Base-by-base conservation (phyloP, 2,888 invertebrate species). In the Synanthedon andrenaeformis region DNA sequence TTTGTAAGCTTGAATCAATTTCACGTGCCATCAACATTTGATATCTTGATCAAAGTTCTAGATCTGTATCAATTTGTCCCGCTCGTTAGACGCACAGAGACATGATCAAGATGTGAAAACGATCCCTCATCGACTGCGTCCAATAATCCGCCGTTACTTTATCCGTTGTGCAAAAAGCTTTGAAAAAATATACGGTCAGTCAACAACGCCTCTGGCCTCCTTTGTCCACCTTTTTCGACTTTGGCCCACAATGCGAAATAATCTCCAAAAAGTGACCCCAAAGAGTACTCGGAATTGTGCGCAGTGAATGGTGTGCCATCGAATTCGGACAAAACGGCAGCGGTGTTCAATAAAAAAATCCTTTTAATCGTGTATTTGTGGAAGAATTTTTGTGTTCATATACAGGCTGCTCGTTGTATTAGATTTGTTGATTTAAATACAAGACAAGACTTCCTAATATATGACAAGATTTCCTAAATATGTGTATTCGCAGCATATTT, bases 201-300 rank as follows among this genome's bases (percentile, higher is more conserved):
- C 84, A 82, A 82, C 77, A 81, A 56, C 74, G 64, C 66, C 72
- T 74, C 72, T 72, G 62, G 62, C 62, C 52, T 48, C 64, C 67
- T 78, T 85, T 82, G 80, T 82, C 64, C 67, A 58, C 53, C 61
- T 73, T 78, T 82, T 81, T 82, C 79, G 79, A 80, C 79, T 81
- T 63, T 58, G 65, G 59, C 63, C 62, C 69, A 85, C 86, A 85
- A 86, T 78, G 66, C 66, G 63, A 66, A 74, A 72, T 84, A 83
- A 86, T 84, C 85, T 80, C 82, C 83, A 84, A 85, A 87, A 87
- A 87, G 79, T 87, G 86, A 87, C 87, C 87, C 87, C 83, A 84
- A 85, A 83, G 77, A 76, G 80, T 76, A 67, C 76, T 77, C 70
- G 65, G 75, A 68, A 74, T 76, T 72, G 71, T 69, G 65, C 58